Conservation (phyloP, 2,888 invertebrate species). For the Phymatocera aterrima region DNA sequence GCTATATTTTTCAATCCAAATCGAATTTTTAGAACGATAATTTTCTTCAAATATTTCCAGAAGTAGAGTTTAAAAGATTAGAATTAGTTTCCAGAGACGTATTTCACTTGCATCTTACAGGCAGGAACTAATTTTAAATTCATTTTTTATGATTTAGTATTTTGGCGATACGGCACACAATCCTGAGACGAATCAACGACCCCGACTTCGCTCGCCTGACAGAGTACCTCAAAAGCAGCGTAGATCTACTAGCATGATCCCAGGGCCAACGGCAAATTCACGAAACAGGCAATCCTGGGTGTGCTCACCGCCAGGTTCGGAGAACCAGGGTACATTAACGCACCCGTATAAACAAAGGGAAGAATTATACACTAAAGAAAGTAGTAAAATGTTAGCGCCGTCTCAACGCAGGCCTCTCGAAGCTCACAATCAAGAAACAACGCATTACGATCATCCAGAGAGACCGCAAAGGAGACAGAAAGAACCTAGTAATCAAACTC, state of each 20-base stretch:
- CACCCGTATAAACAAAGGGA: constrained; percentile 45
- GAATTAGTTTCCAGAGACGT: too few species aligned
- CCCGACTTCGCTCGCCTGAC: constrained; percentile 73
- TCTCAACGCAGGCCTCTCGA: constrained; percentile 53
- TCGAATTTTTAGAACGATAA: too few species aligned
- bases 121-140: background rate
- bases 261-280: constrained; percentile 61
- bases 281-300: constrained; percentile 74
- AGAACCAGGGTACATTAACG: constrained; percentile 54
- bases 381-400: constrained; percentile 51
- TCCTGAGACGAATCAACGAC: constrained; percentile 88
- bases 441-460: constrained; percentile 52
- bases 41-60: too few species aligned
- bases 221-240: constrained; percentile 75
- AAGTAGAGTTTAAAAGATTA: too few species aligned
- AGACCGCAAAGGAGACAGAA: constrained; percentile 49
- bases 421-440: constrained; percentile 51
- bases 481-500: constrained; percentile 44
- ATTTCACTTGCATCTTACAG: too few species aligned
- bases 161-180: constrained; percentile 94
- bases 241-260: constrained; percentile 75
- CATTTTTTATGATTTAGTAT: constrained; percentile 79
- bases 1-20: too few species aligned
- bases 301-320: constrained; percentile 62
- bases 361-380: constrained; percentile 51